Evolutionary conservation across 2,113 vertebrate genomes (phyloP).

Genomic region (Nyctibius bracteatus): DNA sequence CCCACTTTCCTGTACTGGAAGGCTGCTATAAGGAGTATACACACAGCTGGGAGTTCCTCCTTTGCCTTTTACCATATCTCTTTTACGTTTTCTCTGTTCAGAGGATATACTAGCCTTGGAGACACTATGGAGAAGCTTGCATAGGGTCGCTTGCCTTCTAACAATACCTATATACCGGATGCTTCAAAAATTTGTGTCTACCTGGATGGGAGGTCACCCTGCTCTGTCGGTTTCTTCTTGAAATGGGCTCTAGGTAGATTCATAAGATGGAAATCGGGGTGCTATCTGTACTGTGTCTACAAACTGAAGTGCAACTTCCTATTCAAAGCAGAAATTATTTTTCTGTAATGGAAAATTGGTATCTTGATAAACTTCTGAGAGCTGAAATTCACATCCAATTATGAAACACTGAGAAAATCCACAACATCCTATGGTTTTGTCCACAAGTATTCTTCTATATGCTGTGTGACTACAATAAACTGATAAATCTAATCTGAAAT

Average conservation of each 20-base stretch:
- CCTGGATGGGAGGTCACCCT: neutral
- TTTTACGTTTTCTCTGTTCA: neutral
- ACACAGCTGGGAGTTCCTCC: neutral
- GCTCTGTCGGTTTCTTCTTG: neutral
- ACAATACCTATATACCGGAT: rapidly evolving
- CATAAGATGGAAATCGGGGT: neutral
- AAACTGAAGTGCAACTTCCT: neutral
- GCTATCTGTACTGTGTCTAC: neutral
- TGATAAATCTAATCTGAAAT: neutral
- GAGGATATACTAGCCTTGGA: neutral
- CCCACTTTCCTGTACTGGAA: no score
- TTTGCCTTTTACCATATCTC: neutral
- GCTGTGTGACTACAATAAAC: neutral
- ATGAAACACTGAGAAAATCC: neutral
- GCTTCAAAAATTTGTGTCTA: neutral
- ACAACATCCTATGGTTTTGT: neutral
- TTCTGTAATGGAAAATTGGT: neutral
- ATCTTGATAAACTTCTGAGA: neutral
- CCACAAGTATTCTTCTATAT: neutral
- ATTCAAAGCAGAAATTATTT: neutral
- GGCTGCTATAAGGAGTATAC: no score
- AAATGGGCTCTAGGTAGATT: neutral
- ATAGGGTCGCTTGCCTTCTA: neutral
- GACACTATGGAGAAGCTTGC: neutral
- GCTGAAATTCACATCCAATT: neutral